Conservation (phyloP, 2,113 vertebrate species). For the Cavia porcellus region DNA sequence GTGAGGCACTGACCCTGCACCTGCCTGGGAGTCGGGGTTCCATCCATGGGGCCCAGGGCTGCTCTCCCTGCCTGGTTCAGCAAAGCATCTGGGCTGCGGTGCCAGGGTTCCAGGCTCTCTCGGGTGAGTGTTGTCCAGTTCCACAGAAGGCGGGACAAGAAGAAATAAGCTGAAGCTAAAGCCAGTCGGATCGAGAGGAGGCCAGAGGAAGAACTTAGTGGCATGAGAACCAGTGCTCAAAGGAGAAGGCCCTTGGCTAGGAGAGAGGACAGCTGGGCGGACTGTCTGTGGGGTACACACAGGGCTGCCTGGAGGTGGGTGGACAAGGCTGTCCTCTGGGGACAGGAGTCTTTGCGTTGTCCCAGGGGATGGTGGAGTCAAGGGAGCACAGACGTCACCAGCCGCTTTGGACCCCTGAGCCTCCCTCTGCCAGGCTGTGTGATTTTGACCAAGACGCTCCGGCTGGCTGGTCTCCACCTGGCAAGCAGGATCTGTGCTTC, state of each 20-base stretch:
- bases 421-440: background rate
- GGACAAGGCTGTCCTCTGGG: no score
- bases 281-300: background rate
- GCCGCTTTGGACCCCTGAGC: background rate
- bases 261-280: background rate
- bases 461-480: background rate
- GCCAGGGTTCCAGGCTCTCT: background rate
- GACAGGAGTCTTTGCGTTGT: background rate
- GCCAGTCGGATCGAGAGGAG: background rate
- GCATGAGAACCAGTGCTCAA: background rate
- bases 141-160: background rate
- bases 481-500: rapidly evolving
- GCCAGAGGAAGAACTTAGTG: background rate
- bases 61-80: background rate
- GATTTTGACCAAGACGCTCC: background rate
- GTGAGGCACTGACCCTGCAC: background rate
- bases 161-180: background rate
- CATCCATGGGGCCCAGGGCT: rapidly evolving
- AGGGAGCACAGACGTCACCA: background rate
- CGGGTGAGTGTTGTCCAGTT: background rate
- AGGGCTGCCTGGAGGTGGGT: background rate
- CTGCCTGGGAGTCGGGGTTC: background rate
- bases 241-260: background rate
- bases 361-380: background rate
- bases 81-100: rapidly evolving